Evolutionary conservation across 2,888 invertebrate species (phyloP), one percentile per base, ranked within the genome.

Genomic region (Nycteola revayana): DNA sequence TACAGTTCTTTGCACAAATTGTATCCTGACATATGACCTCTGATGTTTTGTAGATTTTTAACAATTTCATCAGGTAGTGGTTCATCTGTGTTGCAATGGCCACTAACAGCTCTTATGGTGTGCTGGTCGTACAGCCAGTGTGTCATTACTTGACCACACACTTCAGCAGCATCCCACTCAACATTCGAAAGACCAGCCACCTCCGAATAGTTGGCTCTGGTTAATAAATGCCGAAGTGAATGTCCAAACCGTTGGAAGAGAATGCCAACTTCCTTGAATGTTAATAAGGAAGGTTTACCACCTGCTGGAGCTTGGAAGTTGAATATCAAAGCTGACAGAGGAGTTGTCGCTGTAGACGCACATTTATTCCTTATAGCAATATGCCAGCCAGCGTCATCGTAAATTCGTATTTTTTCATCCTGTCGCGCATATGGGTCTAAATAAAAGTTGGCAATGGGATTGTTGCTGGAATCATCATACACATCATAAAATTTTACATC

Each of bases 151-250:
- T 95, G 91, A 0, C 95, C 94, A 42, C 94, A 93, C 0, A 97
- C 92, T 66, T 95, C 94, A 0, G 95, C 93, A 0, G 96, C 95
- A 77, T 99, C 99, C 96, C 97, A 97, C 85, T 98, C 98, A 0
- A 98, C 91, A 71, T 95, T 96, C 0, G 94, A 93, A 10, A 95
- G 81, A 0, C 98, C 98, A 1, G 96, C 92, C 0, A 97, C 91
- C 72, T 97, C 96, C 0, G 94, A 91, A 75, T 95, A 96, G 8
- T 94, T 93, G 0, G 94, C 93, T 63, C 91, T 93, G 0, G 96
- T 95, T 18, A 98, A 83, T 46, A 98, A 78, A 79, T 97, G 95
- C 54, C 98, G 96, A 25, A 99, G 83, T 0, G 94, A 91, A 51
- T 95, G 93, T 0, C 98, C 99, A 73, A 98, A 96, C 90, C 94